phyloP scores from a whole-genome alignment of 1,140 invertebrate genomes.

The Gonioctena quinquepunctata region DNA sequence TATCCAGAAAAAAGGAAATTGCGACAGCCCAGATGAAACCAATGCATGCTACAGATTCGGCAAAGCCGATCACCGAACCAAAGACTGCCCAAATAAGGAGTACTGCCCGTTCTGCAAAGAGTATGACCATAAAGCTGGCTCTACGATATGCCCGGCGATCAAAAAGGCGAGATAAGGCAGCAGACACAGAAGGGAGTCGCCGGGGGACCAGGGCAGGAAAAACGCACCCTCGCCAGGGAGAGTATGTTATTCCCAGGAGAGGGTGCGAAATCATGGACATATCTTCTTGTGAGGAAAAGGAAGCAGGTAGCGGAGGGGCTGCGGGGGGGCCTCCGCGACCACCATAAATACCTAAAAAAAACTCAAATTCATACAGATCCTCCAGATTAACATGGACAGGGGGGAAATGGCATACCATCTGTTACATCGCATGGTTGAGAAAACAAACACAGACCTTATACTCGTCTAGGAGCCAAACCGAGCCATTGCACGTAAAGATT shows the following conservation, averaged over 20 bases:
- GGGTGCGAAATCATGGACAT: too few species aligned
- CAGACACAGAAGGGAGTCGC: not conserved
- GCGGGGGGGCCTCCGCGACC: too few species aligned
- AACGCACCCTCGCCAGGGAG: too few species aligned
- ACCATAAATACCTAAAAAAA: too few species aligned
- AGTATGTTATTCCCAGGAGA: too few species aligned
- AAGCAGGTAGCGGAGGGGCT: too few species aligned
- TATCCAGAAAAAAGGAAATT: conserved; percentile 17
- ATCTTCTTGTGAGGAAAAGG: too few species aligned
- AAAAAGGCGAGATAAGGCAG: not conserved
- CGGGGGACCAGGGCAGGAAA: not conserved
- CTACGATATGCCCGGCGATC: not conserved
- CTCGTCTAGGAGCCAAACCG: not conserved
- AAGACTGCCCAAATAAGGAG: not conserved
- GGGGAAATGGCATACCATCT: not conserved
- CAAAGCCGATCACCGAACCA: conserved; percentile 6
- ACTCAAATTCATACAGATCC: not conserved
- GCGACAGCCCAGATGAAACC: conserved; percentile 18
- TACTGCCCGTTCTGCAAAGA: conserved; percentile 10
- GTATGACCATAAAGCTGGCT: not conserved
- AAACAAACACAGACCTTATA: not conserved
- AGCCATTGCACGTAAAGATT: not conserved
- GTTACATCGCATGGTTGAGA: not conserved
- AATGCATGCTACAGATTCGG: conserved; percentile 26
- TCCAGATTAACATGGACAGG: not conserved